Conservation (phyloP, 2,113 vertebrate genomes). For the Lagenorhynchus albirostris region DNA sequence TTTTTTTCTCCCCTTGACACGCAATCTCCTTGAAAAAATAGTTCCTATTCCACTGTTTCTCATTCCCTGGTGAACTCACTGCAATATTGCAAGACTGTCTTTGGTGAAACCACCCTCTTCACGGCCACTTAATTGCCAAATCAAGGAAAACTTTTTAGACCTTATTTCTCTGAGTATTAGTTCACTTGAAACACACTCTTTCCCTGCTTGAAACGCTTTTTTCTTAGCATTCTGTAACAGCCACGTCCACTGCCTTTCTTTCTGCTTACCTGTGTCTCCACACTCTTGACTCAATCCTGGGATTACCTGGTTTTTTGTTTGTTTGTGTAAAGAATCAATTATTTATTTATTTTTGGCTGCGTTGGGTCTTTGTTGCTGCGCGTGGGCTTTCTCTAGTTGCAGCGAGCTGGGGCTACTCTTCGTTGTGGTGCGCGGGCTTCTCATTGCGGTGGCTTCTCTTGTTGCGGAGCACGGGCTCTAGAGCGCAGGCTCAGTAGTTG, state of each 20-base stretch:
- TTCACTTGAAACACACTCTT: not conserved
- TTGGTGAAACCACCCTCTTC: not conserved
- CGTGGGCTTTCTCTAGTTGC: too few relatives aligned
- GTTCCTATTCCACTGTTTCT: constrained; percentile 21
- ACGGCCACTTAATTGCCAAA: not conserved
- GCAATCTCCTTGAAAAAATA: not conserved
- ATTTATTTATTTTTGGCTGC: too few relatives aligned
- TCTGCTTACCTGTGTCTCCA: not conserved
- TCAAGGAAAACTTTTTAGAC: not conserved
- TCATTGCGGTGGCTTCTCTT: too few relatives aligned
- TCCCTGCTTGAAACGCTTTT: not conserved
- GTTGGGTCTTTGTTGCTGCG: too few relatives aligned
- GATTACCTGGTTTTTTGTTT: not conserved
- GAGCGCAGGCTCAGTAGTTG: too few relatives aligned
- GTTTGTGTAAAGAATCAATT: too few relatives aligned
- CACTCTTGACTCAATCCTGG: not conserved
- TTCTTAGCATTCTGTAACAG: not conserved
- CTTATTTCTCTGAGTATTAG: not conserved
- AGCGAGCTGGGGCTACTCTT: too few relatives aligned
- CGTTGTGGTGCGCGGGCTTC: accelerated
- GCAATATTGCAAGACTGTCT: not conserved
- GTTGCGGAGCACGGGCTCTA: too few relatives aligned
- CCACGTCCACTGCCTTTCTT: not conserved
- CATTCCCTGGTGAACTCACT: not conserved
- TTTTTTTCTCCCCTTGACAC: not conserved